phyloP scores from a whole-genome alignment of 2,113 vertebrate species.

The Vulpes ferrilata region DNA sequence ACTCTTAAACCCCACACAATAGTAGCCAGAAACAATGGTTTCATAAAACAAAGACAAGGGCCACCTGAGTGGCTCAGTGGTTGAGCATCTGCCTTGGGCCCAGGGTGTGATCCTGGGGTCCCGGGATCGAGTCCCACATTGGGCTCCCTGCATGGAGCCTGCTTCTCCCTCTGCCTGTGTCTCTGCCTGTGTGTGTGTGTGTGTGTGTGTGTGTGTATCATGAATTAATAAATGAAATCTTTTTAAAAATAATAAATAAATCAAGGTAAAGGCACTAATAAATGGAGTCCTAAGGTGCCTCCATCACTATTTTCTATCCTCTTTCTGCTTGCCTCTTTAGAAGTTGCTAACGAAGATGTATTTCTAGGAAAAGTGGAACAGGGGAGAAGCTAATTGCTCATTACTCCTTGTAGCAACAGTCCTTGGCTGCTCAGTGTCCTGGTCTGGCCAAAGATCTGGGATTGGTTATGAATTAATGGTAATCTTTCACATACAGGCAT shows the following conservation, averaged over 20 bases:
- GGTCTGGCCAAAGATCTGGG: neutral
- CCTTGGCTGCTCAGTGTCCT: neutral
- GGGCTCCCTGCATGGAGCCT: too few relatives aligned
- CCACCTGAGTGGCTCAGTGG: too few relatives aligned
- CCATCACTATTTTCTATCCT: neutral
- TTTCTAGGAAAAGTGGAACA: neutral
- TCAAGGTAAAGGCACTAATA: neutral
- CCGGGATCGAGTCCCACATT: too few relatives aligned
- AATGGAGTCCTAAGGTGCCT: neutral
- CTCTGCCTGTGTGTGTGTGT: too few relatives aligned
- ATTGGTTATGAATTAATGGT: neutral
- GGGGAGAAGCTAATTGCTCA: neutral
- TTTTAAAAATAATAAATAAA: too few relatives aligned
- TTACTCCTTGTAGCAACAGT: neutral
- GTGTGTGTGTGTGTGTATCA: too few relatives aligned
- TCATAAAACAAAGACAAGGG: slow-evolving; percentile 8
- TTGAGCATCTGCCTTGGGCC: too few relatives aligned
- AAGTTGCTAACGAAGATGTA: neutral
- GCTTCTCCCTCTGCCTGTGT: too few relatives aligned
- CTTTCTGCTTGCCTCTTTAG: neutral
- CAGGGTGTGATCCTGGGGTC: too few relatives aligned
- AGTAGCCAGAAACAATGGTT: neutral
- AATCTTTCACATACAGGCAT: neutral
- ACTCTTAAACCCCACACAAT: neutral
- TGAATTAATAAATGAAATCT: too few relatives aligned